Conservation (phyloP, 1,140 invertebrate genomes). For the Leptinotarsa undecemlineata region DNA sequence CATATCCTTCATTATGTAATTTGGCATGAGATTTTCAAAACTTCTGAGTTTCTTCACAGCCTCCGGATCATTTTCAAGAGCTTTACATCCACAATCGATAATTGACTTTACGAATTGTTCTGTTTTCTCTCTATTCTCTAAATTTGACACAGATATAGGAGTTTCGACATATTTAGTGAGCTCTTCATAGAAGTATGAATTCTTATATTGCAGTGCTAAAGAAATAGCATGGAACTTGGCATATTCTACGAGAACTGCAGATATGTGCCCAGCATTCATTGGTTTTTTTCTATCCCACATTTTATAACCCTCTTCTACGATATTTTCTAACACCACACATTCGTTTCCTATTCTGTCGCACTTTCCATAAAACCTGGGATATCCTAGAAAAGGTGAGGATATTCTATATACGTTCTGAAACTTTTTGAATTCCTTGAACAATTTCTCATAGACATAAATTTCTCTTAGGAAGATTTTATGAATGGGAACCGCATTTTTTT, state of each 20-base stretch:
- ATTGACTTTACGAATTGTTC: not conserved
- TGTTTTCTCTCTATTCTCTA: not conserved
- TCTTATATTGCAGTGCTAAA: constrained; percentile 56
- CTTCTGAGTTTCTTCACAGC: not conserved
- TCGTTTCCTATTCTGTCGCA: constrained; percentile 50
- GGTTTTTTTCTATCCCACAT: constrained; percentile 57
- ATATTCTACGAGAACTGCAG: constrained; percentile 57
- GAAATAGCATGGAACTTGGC: constrained; percentile 62
- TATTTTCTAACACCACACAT: constrained; percentile 61
- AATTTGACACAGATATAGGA: no score
- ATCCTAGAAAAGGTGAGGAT: constrained; percentile 39
- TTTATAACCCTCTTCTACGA: constrained; percentile 54
- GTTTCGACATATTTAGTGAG: constrained; percentile 35
- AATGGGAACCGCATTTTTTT: not conserved
- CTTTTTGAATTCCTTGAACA: constrained; percentile 33
- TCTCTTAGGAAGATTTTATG: constrained; percentile 38
- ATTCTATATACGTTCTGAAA: constrained; percentile 36
- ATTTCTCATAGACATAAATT: constrained; percentile 37
- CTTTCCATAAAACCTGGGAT: constrained; percentile 50
- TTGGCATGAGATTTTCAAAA: not conserved
- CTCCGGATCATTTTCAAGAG: not conserved
- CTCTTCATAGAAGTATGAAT: constrained; percentile 49
- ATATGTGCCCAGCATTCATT: constrained; percentile 57
- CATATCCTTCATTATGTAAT: not conserved
- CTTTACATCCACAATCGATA: constrained; percentile 4